Conservation (phyloP, 2,113 vertebrate species). For the Dromiciops gliroides region DNA sequence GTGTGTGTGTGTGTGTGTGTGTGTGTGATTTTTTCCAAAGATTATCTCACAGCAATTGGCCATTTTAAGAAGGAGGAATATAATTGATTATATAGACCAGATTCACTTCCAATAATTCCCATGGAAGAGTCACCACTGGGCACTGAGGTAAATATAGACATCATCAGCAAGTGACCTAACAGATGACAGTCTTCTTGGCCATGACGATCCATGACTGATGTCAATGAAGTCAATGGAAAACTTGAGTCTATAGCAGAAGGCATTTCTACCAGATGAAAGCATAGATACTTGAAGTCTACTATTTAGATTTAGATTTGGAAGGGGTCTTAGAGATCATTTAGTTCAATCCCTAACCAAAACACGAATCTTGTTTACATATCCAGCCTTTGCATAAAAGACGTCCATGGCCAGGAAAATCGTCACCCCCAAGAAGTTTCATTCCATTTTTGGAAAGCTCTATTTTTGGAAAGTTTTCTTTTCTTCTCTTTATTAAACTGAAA, state of each 20-base stretch:
- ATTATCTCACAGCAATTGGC: not conserved
- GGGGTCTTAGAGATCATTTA: not conserved
- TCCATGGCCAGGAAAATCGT: not conserved
- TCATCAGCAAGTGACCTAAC: not conserved
- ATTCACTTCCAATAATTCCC: not conserved
- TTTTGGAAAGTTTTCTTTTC: not conserved
- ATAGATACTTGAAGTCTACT: not conserved
- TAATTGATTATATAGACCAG: not conserved
- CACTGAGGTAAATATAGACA: not conserved
- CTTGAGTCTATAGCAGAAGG: not conserved
- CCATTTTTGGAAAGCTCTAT: not conserved
- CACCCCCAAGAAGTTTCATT: not conserved
- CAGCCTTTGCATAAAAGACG: not conserved
- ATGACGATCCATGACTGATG: not conserved
- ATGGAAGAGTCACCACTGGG: not conserved
- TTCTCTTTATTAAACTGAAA: not conserved
- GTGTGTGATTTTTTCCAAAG: too few relatives aligned
- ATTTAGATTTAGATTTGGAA: not conserved
- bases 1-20: too few relatives aligned
- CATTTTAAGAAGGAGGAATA: not conserved
- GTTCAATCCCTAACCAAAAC: not conserved
- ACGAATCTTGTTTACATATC: not conserved
- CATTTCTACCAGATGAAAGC: not conserved
- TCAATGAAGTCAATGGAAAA: not conserved
- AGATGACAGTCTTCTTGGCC: not conserved